phyloP scores from a whole-genome alignment of 2,797 vertebrate species.

The Coregonus ussuriensis region DNA sequence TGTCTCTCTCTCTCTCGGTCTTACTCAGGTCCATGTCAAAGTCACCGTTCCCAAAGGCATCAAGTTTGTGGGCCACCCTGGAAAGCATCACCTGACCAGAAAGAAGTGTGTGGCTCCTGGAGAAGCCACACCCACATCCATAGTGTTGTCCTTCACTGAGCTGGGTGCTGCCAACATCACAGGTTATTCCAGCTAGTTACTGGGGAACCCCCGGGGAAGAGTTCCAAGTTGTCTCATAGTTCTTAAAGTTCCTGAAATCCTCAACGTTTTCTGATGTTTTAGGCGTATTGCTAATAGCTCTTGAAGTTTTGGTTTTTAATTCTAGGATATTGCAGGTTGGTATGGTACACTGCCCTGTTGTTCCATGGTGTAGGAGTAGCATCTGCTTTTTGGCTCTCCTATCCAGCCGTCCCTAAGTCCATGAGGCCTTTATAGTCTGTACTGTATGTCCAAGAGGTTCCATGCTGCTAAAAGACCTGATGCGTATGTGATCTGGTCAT shows the following conservation, averaged over 20 bases:
- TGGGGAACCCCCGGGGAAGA: neutral
- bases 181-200: constrained; percentile 36
- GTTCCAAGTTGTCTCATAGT: neutral
- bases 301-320: too few relatives aligned
- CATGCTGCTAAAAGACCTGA: constrained; percentile 21
- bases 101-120: constrained; percentile 87
- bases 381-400: too few relatives aligned
- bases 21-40: constrained; percentile 85
- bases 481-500: constrained; percentile 66
- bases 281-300: too few relatives aligned
- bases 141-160: constrained; percentile 87
- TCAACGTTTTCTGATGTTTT: too few relatives aligned
- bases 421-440: neutral
- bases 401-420: too few relatives aligned
- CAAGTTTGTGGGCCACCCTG: constrained; percentile 89
- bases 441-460: constrained; percentile 9
- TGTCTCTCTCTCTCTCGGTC: neutral
- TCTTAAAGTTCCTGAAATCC: too few relatives aligned
- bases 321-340: too few relatives aligned
- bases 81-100: constrained; percentile 87
- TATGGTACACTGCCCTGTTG: too few relatives aligned
- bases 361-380: too few relatives aligned
- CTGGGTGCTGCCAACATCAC: constrained; percentile 85
- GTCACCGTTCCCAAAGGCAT: constrained; percentile 88
- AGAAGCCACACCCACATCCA: constrained; percentile 84